Conservation (phyloP, 2,888 invertebrate species). For the Horisme vitalbata region DNA sequence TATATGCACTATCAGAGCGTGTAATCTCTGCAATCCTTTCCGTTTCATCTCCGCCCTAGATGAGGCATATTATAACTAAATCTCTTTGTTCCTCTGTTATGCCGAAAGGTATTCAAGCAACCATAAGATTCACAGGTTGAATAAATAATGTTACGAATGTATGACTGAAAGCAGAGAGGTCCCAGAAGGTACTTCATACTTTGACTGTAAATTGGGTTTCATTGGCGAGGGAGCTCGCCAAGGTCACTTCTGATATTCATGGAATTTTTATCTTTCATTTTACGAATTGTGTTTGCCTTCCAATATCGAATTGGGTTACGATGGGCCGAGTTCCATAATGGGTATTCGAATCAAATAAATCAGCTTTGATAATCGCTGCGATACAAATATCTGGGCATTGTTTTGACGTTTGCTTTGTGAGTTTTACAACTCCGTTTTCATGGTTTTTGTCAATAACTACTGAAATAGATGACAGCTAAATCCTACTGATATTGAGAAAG, state of each 20-base stretch:
- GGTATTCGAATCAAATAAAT: slow-evolving; percentile 18
- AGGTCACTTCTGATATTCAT: slow-evolving; percentile 30
- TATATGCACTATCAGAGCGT: slow-evolving; percentile 27
- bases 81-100: slow-evolving; percentile 26
- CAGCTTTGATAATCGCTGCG: neutral
- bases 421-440: no score
- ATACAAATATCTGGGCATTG: no score
- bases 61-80: slow-evolving; percentile 25
- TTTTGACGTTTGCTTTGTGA: no score
- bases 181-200: slow-evolving; percentile 30
- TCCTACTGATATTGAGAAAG: no score
- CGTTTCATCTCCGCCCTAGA: slow-evolving; percentile 17
- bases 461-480: no score
- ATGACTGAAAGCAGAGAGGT: slow-evolving; percentile 24
- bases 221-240: slow-evolving; percentile 33
- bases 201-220: slow-evolving; percentile 43
- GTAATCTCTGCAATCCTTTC: slow-evolving; percentile 26
- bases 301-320: slow-evolving; percentile 24
- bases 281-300: slow-evolving; percentile 20
- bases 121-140: slow-evolving; percentile 40
- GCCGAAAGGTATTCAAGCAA: slow-evolving; percentile 27
- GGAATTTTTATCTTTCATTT: slow-evolving; percentile 28
- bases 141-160: slow-evolving; percentile 43
- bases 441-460: no score
- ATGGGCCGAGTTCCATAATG: slow-evolving; percentile 13